Base-by-base conservation (phyloP, 92 coral and sea anemone genomes). In the Siderastrea siderea region DNA sequence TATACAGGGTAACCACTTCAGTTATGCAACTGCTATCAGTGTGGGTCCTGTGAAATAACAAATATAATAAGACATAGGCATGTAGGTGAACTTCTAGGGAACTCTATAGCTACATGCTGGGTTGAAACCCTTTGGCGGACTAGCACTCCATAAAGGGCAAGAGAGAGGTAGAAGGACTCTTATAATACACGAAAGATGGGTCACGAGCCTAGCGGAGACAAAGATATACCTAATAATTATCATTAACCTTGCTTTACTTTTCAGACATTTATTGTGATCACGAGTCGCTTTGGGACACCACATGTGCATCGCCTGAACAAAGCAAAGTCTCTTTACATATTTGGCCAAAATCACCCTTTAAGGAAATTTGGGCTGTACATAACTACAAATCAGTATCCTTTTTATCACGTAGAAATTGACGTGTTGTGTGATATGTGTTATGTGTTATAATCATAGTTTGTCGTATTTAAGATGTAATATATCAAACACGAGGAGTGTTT, bases 331-430 rank as follows among this genome's bases (percentile, higher is more conserved):
- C 78, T 97, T 67, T 90, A 95, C 79, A 64, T 97, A 90, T 97
- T 95, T 94, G 98, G 93, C 65, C 95, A 88, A 64, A 90, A 93
- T 78, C 92, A 94, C 73, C 95, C 93, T 58, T 48, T 95, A 17
- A 85, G 99, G 84, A 91, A 93, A 87, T 92, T 94, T 77, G 75
- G 93, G 47, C 55, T 97, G 63, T 87, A 87, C 72, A 85, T 97
- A 44, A 85, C 93, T 1, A 97, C 98, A 8, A 92, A 95, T 82
- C 97, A 92, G 93, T 97, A 97, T 97, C 98, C 99, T 97, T 97
- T 86, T 47, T 19, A 14, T 11, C 7, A 77, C 13, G 10, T 58
- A 44, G 0, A 7, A n/a, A 17, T 47, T n/a, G 12, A 38, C 47
- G 15, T 75, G 38, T 26, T 26, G 0, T 26, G 38, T 26, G 0